A percentile compares a stretch with the other conserved stretches of the same genome.
Conservation (phyloP, 2,797 vertebrate species). For the Petrocephalus schoutedeni region DNA sequence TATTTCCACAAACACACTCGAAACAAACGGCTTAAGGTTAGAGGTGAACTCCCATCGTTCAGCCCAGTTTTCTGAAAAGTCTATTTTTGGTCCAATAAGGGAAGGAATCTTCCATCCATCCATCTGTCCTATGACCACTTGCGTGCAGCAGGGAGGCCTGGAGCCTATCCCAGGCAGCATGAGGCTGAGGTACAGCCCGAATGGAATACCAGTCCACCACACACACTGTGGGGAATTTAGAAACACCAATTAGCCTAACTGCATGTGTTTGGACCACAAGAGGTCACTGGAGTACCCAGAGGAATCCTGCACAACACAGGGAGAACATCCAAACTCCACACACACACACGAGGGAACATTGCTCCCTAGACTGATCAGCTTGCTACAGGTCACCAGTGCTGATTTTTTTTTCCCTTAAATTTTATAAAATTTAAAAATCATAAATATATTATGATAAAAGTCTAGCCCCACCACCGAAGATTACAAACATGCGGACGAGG, state of each 20-base stretch:
- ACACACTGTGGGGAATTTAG: background rate
- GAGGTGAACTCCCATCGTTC: background rate
- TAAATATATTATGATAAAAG: slow-evolving; percentile 71
- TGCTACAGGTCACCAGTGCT: background rate
- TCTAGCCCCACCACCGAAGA: slow-evolving; percentile 59
- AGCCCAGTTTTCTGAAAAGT: background rate
- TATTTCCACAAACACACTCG: background rate
- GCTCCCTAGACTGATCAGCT: background rate
- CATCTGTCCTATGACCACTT: background rate
- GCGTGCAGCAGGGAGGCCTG: background rate
- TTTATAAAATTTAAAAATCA: slow-evolving; percentile 44
- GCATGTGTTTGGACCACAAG: background rate
- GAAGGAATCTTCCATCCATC: background rate
- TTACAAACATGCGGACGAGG: slow-evolving; percentile 36
- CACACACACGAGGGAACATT: background rate
- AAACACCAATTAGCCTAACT: background rate
- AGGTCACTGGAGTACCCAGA: background rate
- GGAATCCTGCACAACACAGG: background rate
- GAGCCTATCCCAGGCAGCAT: background rate
- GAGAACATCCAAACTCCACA: background rate
- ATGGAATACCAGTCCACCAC: background rate
- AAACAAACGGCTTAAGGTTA: background rate
- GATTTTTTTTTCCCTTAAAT: background rate
- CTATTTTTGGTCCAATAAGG: background rate
- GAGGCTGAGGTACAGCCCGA: background rate